phyloP scores from a whole-genome alignment of 1,140 invertebrate species.

The Lineus longissimus region DNA sequence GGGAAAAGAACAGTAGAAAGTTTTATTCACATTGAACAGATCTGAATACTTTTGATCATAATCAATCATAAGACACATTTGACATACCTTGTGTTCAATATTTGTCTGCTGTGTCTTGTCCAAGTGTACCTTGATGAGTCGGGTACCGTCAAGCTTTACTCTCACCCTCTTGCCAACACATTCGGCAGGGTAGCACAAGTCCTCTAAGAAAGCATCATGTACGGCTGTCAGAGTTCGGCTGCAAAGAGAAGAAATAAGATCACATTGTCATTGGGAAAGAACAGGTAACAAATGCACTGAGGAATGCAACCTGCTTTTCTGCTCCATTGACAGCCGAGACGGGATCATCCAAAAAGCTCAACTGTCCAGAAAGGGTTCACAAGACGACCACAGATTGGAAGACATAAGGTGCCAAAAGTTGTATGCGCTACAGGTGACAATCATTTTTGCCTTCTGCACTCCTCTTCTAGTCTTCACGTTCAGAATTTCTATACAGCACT shows the following conservation, averaged over 20 bases:
- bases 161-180: conserved; percentile 98
- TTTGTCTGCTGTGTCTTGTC: conserved; percentile 98
- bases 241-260: conserved; percentile 32
- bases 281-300: conserved; percentile 15
- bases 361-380: no score
- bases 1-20: background rate
- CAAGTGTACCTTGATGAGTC: conserved; percentile 96
- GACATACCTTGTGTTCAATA: conserved; percentile 98
- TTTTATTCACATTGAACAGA: background rate
- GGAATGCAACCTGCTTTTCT: no score
- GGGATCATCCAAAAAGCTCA: no score
- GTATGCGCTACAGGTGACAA: no score
- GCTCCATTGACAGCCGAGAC: no score
- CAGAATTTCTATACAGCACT: no score
- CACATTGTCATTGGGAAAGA: background rate
- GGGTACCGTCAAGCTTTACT: conserved; percentile 90
- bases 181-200: conserved; percentile 97
- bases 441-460: no score
- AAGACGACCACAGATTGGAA: no score
- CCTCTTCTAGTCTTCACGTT: no score
- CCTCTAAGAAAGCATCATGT: conserved; percentile 94
- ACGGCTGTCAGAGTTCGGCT: conserved; percentile 93
- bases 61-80: background rate
- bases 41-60: background rate
- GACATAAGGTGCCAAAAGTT: no score